Base-by-base conservation (phyloP, 1,140 invertebrate species). In the Drosophila ercepeae region DNA sequence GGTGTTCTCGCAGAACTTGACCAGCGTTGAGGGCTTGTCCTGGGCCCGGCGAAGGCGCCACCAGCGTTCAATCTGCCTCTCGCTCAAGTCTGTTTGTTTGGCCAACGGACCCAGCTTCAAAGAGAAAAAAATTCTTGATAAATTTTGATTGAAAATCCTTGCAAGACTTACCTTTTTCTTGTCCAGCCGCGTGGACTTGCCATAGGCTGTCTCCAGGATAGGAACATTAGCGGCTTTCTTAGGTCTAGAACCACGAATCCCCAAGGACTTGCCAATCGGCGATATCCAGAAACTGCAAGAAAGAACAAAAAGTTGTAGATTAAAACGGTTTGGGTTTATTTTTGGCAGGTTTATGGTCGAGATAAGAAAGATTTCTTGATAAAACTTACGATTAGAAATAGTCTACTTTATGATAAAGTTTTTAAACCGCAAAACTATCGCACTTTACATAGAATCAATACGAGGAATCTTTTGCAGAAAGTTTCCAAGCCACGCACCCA, bases 1-100 rank as follows among this genome's bases (percentile, higher is more conserved):
- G 91, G 95, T 94, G 90, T 95, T 97, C 92, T 98, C 97, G 88
- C 95, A 96, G 91, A 98, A 98, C 91, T 98, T 98, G n/a, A 95
- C 94, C 34, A 98, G 92, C 6, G 96, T 97, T 8, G 96, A 96
- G 0, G 97, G 97, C 89, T 95, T 97, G 81, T 97, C 97, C 91
- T 96, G 95, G 44, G 94, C 94, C 57, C 95, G 93, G 36, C 97
- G 93, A 18, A 96, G 92, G 52, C 97, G 93, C 91, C 98, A 94
- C 98, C 98, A 99, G 54, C 97, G 93, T 91, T 98, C 96, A 51
- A 99, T 95, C 91, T 97, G 95, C 51, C 97, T 93, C 90, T 97
- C 96, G n/a, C 93, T 93, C 94, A 96, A 94, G 91, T 98, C 96
- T 54, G 97, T 91, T 92, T 97, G 96, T 91, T 98, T 98, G 11